Evolutionary conservation across 2,797 vertebrate species (phyloP).

Genomic region (Hipposideros larvatus): DNA sequence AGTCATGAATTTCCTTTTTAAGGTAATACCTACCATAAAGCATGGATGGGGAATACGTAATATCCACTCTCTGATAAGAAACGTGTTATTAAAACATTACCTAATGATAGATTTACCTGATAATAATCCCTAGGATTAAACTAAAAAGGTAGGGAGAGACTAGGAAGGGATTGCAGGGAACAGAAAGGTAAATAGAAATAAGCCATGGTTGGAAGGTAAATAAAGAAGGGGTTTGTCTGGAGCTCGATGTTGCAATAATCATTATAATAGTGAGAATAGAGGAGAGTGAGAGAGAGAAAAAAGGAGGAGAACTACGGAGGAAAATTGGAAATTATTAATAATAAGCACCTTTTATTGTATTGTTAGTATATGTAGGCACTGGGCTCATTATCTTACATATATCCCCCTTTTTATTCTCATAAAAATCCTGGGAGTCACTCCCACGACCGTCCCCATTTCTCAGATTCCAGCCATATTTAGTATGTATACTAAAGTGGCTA

Average conservation of each 20-base stretch:
- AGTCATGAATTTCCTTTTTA: slow-evolving; percentile 80
- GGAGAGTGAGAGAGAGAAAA: neutral
- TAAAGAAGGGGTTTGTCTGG: neutral
- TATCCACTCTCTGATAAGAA: slow-evolving; percentile 79
- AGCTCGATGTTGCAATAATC: neutral
- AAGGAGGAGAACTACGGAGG: neutral
- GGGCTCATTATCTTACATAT: neutral
- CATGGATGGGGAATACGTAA: slow-evolving; percentile 58
- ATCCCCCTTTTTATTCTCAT: neutral
- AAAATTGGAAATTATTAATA: neutral
- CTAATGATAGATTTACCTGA: slow-evolving; percentile 80
- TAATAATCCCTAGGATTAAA: slow-evolving; percentile 76
- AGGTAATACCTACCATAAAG: slow-evolving; percentile 69
- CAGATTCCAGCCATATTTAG: neutral
- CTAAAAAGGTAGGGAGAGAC: slow-evolving; percentile 57
- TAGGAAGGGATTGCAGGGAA: neutral
- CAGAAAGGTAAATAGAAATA: slow-evolving; percentile 43
- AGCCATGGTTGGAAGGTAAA: neutral
- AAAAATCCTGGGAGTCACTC: neutral
- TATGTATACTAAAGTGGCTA: neutral
- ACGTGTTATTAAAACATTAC: slow-evolving; percentile 82
- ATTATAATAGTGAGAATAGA: neutral
- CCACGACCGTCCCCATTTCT: neutral
- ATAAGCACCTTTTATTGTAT: neutral
- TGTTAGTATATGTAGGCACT: neutral